Percentiles rank a stretch among this genome's conserved stretches.
Conservation (phyloP, 1,140 invertebrate species). For the Monochamus saltuarius region DNA sequence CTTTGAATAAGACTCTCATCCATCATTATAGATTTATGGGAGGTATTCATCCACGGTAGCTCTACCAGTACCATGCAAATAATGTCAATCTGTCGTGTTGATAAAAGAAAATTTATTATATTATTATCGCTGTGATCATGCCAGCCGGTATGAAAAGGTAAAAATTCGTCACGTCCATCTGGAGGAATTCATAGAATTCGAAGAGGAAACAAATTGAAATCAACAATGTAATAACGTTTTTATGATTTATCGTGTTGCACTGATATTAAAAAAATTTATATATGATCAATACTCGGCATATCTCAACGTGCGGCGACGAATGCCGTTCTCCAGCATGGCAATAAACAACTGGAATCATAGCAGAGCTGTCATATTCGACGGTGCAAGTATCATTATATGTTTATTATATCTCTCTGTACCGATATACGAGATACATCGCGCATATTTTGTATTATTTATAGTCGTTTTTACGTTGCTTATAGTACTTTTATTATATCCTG, state of each 20-base stretch:
- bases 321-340: constrained; percentile 37
- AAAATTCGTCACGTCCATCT: too few relatives aligned
- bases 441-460: too few relatives aligned
- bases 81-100: constrained; percentile 8
- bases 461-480: too few relatives aligned
- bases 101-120: constrained; percentile 12
- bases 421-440: constrained; percentile 15
- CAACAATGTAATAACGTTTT: constrained; percentile 18
- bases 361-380: constrained; percentile 33
- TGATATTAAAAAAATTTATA: constrained; percentile 37
- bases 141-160: too few relatives aligned
- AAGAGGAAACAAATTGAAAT: constrained; percentile 17
- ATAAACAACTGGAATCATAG: constrained; percentile 42
- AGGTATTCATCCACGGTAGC: constrained; percentile 13
- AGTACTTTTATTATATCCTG: too few relatives aligned
- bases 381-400: constrained; percentile 21
- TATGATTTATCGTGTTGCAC: constrained; percentile 17
- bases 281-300: constrained; percentile 43
- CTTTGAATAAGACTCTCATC: constrained; percentile 11
- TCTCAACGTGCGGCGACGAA: constrained; percentile 40
- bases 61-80: constrained; percentile 3
- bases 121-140: not conserved
- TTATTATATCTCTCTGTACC: constrained; percentile 18
- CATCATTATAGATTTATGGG: constrained; percentile 16
- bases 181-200: too few relatives aligned